Evolutionary conservation across 1,140 invertebrate species (phyloP).

Genomic region (Nylanderia fulva): DNA sequence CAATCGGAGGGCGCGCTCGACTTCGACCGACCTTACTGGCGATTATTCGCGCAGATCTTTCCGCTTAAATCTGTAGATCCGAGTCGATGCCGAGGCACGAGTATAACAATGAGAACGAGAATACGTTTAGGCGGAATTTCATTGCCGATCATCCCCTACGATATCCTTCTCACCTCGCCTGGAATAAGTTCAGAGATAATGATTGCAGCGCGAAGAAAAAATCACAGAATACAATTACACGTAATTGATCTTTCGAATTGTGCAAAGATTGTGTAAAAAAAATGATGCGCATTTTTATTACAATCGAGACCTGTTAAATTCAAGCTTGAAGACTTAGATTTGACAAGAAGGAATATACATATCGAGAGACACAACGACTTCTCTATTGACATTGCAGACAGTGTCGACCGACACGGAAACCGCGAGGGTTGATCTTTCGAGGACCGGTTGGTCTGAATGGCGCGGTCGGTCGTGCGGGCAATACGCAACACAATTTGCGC

Average conservation of each 20-base stretch:
- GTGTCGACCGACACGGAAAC: conserved; percentile 1
- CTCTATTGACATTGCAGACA: conserved; percentile 26
- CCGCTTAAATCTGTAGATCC: conserved; percentile 48
- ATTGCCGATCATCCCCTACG: neutral
- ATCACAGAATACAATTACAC: too few species aligned
- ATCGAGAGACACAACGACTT: neutral
- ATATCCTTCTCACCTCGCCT: neutral
- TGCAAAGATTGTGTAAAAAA: neutral
- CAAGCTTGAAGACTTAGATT: neutral
- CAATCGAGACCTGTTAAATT: neutral
- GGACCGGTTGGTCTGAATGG: conserved; percentile 52
- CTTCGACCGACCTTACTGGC: conserved; percentile 61
- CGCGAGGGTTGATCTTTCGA: conserved; percentile 45
- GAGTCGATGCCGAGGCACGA: conserved; percentile 3
- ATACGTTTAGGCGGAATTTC: neutral
- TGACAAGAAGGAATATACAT: neutral
- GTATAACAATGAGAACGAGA: neutral
- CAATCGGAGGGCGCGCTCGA: conserved; percentile 66
- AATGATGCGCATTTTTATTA: neutral
- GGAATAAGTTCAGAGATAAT: neutral
- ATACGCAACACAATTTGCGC: conserved; percentile 65
- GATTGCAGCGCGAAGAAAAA: neutral
- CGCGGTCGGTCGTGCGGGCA: conserved; percentile 37
- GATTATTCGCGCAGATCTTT: conserved; percentile 58
- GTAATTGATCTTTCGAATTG: neutral